Base-by-base conservation (phyloP, 2,113 vertebrate genomes). In the Scortum barcoo region DNA sequence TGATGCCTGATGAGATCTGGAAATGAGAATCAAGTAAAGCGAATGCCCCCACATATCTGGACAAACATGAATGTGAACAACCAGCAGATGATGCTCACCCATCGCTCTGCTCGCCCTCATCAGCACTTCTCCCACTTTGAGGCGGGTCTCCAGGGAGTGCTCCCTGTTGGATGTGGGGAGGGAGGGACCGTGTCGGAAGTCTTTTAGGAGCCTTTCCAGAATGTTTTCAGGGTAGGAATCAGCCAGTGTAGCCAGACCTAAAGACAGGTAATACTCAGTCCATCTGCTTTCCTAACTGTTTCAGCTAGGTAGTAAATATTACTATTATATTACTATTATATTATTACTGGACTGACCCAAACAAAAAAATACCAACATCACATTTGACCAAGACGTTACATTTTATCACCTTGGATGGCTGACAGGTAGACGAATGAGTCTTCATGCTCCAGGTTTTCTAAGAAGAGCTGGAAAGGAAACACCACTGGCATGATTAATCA, bases 371-470 rank as follows among this genome's bases (percentile, higher is more conserved):
- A 13, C 36, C 13, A 66, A 3, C 2, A 19, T 66, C 9, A 38
- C 16, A 53, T 33, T 51, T 9, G n/a, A 24, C 11, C 5, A 24
- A 44, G 24, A 17, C 14, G 19, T 12, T 42, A 2, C 14, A 13
- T 26, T 4, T n/a, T 7, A 8, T 63, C 94, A 99, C 98, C 98
- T 95, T 99, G 98, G 92, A 99, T 98, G n/a, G 98, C 98, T 9
- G 98, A 99, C 69, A 99, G 95, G 92, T 99, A 99, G 48, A 99
- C 88, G 50, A 99, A 99, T 14, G 97, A 91, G 1, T 99, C 98
- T 48, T 97, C 96, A 0, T 99, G 97, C 66, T 97, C 96, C 93
- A 99, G 2, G 30, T 97, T 99, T 90, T 98, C 97, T 86, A 99
- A 89, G 89, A 98, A 99, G 69, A 99, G 92, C 98, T 99, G 89